Base-by-base conservation (phyloP, 2,113 vertebrate genomes). In the Odocoileus virginianus region DNA sequence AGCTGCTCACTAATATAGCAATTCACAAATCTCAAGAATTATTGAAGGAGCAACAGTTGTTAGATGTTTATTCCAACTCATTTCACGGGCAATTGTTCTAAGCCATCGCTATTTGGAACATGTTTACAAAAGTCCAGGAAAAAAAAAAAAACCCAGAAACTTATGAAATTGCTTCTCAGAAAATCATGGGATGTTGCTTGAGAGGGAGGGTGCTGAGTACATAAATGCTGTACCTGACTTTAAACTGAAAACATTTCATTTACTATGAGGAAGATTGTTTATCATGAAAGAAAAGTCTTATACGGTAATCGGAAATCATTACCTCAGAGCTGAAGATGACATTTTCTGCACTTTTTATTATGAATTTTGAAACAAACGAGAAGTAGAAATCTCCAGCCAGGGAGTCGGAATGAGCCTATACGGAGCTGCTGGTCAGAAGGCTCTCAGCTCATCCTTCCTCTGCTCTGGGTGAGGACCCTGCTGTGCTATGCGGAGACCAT, bases 321-420 rank as follows among this genome's bases (percentile, higher is more conserved):
- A 92, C 7, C 21, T 93, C 54, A 78, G 12, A 96, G 64, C 71
- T 6, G 8, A 19, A 8, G 7, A 81, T 74, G 52, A 89, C 45
- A 91, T 93, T 96, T 95, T 94, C 27, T 57, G 36, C 15, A 45
- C 17, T 83, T 83, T 83, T 79, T 87, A 85, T 85, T 88, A 76
- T 54, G 58, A 45, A 64, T 96, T 64, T 84, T 89, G 67, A 76
- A 60, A 10, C 30, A 89, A 36, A 81, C 5, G 11, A 54, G 92
- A 64, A 85, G 58, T 27, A 27, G 54, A 30, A 85, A 64, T 82
- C 28, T 89, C 60, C 30, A 86, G 17, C 6, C 5, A 2, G 52
- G 15, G 47, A 76, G n/a, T 52, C 36, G 19, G 76, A 54, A 76
- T 27, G 58, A 47, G 5, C 78, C 71, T 84, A 6, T 3, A 9